Base-by-base conservation (phyloP, 2,797 vertebrate species). In the Gallinago stenura region DNA sequence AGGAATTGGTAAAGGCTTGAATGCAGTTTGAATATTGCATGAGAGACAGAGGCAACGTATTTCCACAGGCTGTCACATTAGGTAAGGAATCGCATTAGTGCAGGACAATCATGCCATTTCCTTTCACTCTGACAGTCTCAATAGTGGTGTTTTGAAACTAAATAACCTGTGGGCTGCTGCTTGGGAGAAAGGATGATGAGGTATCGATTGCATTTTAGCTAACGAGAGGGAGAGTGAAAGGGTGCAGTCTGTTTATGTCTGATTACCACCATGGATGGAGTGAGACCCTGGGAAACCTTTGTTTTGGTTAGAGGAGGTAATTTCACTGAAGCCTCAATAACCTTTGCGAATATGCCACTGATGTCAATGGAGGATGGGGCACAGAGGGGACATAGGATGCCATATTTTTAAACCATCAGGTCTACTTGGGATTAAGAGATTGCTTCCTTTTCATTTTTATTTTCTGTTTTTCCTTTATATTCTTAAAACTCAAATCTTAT, bases 201-300 rank as follows among this genome's bases (percentile, higher is more conserved):
- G 39, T 95, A 96, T 93, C 28, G 91, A 97, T 95, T 91, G 71
- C 58, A 53, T 83, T 95, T 93, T 28, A 78, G 76, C 48, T 65
- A 83, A 73, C 0, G 1, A 83, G 65, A 90, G 61, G 22, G 33
- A 64, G 61, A 91, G 58, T 50, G 72, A 86, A 78, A 94, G 72
- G 54, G 45, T 17, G 4, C 68, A 71, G 50, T 64, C 62, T 92
- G 6, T 94, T 90, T 91, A 39, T 45, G 31, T 70, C 65, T 89
- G 62, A n/a, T 88, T 88, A 46, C 75, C 70, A 50, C 37, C 10
- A 1, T 2, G 5, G 83, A 51, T 1, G 4, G 58, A 83, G 50
- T 0, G 4, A 90, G 76, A 65, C 14, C 37, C 43, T 69, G 25
- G 46, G 53, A 82, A 89, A 45, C 48, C 58, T 94, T 75, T 68